Evolutionary conservation across 2,113 vertebrate genomes (phyloP), one percentile per base, ranked within the genome.

Genomic region (Sitta europaea): DNA sequence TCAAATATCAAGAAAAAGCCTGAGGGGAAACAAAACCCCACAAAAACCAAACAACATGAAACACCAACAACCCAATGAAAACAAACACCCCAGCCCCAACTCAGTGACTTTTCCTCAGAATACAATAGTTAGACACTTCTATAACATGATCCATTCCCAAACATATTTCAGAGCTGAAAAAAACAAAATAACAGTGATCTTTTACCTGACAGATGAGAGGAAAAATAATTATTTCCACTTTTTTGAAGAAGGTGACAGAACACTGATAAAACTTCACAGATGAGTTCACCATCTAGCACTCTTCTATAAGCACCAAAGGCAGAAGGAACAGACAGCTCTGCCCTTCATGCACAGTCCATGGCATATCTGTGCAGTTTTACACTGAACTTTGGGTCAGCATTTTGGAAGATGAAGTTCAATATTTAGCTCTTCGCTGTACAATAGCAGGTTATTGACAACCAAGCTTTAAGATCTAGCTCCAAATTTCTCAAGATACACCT

Each of bases 31-130:
- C 43, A 19, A n/a, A 8, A 3, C 1, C 1, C 6, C 57, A n/a
- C 38, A n/a, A 36, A 62, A 73, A 20, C 10, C 10, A 40, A 85
- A 66, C 10, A 65, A 16, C 12, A 75, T 12, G 42, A 74, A 57
- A 42, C 8, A 1, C 12, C 50, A 16, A 25, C 22, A 42, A 50
- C 1, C 4, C 38, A 50, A 16, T 4, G 12, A 58, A 71, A 81
- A 9, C 12, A 78, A 66, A n/a, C 3, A 71, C 1, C 3, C 19
- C 16, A 43, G 6, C 2, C 5, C 4, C 11, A 42, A 13, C 1
- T 7, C 17, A 40, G 0, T 31, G 15, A 19, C 15, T 58, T 71
- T 40, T 33, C 24, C 31, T 7, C 11, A 72, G 21, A 21, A 50
- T 23, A 62, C 4, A 58, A 20, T 2, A 91, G 13, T 23, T 33